phyloP scores from a whole-genome alignment of 2,888 invertebrate genomes.

The Cremastobaeus sp. region DNA sequence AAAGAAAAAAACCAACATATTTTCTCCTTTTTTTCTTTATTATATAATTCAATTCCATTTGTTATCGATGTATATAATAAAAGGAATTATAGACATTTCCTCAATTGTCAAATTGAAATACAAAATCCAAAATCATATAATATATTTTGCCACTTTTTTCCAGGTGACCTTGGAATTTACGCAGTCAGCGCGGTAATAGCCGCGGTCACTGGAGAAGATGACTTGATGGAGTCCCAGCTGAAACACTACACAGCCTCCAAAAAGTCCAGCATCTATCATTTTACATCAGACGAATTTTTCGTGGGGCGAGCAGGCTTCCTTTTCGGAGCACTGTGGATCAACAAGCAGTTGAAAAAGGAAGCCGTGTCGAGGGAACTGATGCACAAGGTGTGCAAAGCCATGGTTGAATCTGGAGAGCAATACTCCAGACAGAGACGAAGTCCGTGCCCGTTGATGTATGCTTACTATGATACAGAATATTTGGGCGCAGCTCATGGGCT shows the following conservation, averaged over 20 bases:
- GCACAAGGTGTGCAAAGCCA: conserved; percentile 83
- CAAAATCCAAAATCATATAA: too few species aligned
- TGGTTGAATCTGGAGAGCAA: conserved; percentile 85
- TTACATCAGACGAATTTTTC: conserved; percentile 90
- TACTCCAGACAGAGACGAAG: conserved; percentile 82
- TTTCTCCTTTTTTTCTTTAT: too few species aligned
- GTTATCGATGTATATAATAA: too few species aligned
- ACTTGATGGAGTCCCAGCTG: conserved; percentile 70
- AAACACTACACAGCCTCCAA: conserved; percentile 75
- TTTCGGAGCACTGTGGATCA: conserved; percentile 87
- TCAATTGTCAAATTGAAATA: too few species aligned
- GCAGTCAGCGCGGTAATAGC: conserved; percentile 85
- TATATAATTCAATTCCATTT: too few species aligned
- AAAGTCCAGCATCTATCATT: conserved; percentile 80
- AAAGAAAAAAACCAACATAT: too few species aligned
- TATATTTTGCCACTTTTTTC: too few species aligned
- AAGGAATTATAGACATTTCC: too few species aligned
- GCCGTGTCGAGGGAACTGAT: conserved; percentile 79
- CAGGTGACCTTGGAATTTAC: conserved; percentile 87
- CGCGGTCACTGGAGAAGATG: conserved; percentile 79
- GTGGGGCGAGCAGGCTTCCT: conserved; percentile 92
- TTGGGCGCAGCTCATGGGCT: conserved; percentile 86
- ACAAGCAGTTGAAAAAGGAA: conserved; percentile 80
- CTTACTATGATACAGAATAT: conserved; percentile 86
- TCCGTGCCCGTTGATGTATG: conserved; percentile 87